These are phyloP conservation scores for Cephus sareptanus DNA, from an alignment of 2,888 invertebrate species.

Conservation along the genomic window DNA sequence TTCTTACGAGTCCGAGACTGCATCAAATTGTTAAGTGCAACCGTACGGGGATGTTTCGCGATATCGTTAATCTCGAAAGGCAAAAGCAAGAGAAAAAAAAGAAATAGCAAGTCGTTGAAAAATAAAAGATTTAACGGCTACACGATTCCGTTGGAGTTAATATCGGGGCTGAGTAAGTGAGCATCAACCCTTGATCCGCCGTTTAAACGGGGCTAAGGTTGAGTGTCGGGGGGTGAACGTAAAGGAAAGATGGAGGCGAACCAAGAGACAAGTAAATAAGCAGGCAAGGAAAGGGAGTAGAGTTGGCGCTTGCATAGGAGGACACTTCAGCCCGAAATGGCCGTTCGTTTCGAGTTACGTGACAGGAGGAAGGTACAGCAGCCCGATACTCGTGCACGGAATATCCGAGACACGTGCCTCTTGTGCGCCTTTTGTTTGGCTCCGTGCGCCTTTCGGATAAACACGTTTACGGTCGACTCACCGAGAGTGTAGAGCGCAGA, in stretches of 20 bases:
- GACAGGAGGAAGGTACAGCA: background rate
- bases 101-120: background rate
- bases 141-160: too few relatives aligned
- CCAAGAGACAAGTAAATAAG: background rate
- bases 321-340: background rate
- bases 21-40: background rate
- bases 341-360: background rate
- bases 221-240: background rate
- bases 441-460: background rate
- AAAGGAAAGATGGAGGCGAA: background rate
- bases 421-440: too few relatives aligned
- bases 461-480: constrained; percentile 31
- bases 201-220: background rate
- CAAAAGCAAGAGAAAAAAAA: background rate
- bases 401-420: too few relatives aligned
- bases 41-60: background rate
- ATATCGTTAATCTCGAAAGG: background rate
- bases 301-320: background rate
- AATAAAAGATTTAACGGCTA: background rate
- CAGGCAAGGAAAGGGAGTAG: background rate
- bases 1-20: too few relatives aligned
- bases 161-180: background rate
- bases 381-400: background rate
- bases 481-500: constrained; percentile 56
- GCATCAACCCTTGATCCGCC: background rate